A percentile compares a stretch with the other conserved stretches of the same genome.
These are phyloP conservation scores for Troides oblongomaculatus DNA, from an alignment of 2,888 invertebrate genomes.

Conservation along the genomic window DNA sequence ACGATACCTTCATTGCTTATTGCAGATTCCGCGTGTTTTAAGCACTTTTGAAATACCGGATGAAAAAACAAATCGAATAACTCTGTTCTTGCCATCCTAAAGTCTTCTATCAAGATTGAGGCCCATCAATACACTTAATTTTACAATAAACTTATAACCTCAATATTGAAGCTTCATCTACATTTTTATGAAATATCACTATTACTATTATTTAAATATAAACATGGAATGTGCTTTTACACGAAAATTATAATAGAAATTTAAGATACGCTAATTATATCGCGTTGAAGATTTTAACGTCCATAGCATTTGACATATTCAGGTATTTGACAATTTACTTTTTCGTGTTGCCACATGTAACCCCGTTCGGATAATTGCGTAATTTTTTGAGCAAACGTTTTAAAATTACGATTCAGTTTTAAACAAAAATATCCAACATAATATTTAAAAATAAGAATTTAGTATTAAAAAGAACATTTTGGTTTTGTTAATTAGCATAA, in stretches of 20 bases:
- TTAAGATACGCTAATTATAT: slow-evolving; percentile 22
- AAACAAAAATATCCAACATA: too few species aligned
- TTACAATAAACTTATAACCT: slow-evolving; percentile 66
- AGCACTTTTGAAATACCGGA: slow-evolving; percentile 78
- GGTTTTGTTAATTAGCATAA: too few species aligned
- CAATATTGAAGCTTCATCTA: slow-evolving; percentile 51
- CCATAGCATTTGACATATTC: slow-evolving; percentile 19
- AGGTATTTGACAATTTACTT: slow-evolving; percentile 15
- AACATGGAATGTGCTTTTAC: slow-evolving; percentile 32
- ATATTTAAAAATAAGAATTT: too few species aligned
- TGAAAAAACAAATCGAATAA: slow-evolving; percentile 78
- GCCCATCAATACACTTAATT: slow-evolving; percentile 58
- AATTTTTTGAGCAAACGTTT: too few species aligned
- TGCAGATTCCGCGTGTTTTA: slow-evolving; percentile 71
- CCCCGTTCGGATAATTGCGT: slow-evolving; percentile 15
- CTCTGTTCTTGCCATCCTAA: slow-evolving; percentile 74
- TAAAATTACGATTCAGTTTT: too few species aligned
- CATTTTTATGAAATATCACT: slow-evolving; percentile 37
- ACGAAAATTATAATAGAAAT: slow-evolving; percentile 37
- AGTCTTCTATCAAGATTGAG: slow-evolving; percentile 46
- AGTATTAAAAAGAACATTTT: too few species aligned
- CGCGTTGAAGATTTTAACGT: slow-evolving; percentile 22
- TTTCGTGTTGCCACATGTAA: slow-evolving; percentile 24
- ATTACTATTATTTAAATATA: slow-evolving; percentile 24
- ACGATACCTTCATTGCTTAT: slow-evolving; percentile 63